phyloP scores from a whole-genome alignment of 2,888 invertebrate species.

The Leptogaster cylindrica region DNA sequence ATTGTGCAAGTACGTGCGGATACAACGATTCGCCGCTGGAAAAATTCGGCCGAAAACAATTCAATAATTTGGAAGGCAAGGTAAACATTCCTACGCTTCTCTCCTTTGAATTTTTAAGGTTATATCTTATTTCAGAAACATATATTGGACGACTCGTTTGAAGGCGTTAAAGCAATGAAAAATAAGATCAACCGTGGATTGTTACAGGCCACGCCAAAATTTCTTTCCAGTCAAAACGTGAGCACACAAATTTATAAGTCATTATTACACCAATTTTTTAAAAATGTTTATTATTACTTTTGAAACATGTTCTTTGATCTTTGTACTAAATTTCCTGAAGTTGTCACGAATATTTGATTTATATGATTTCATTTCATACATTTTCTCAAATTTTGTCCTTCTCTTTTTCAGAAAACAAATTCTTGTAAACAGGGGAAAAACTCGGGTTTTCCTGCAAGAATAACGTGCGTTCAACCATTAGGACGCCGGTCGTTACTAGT shows the following conservation, averaged over 20 bases:
- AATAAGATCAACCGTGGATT: slow-evolving; percentile 50
- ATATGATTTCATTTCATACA: too few species aligned
- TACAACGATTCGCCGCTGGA: slow-evolving; percentile 5
- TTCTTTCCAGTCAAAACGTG: too few species aligned
- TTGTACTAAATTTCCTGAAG: too few species aligned
- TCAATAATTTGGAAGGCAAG: not conserved
- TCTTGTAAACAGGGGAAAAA: too few species aligned
- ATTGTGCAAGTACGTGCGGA: too few species aligned
- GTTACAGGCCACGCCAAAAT: not conserved
- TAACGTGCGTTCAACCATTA: slow-evolving; percentile 53
- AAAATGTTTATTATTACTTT: too few species aligned
- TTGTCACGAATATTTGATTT: too few species aligned
- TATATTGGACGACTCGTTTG: not conserved
- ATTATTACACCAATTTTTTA: too few species aligned
- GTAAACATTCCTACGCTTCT: not conserved
- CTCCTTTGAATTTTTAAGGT: not conserved
- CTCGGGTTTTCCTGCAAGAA: slow-evolving; percentile 53
- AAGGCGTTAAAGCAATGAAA: slow-evolving; percentile 38
- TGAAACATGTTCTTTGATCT: too few species aligned
- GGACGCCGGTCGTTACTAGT: slow-evolving; percentile 55
- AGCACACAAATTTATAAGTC: too few species aligned
- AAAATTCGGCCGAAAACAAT: not conserved
- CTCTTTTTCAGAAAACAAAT: too few species aligned
- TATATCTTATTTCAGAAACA: not conserved
- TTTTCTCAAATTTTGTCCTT: too few species aligned